Base-by-base conservation (phyloP, 2,113 vertebrate species). In the Maccullochella peelii region DNA sequence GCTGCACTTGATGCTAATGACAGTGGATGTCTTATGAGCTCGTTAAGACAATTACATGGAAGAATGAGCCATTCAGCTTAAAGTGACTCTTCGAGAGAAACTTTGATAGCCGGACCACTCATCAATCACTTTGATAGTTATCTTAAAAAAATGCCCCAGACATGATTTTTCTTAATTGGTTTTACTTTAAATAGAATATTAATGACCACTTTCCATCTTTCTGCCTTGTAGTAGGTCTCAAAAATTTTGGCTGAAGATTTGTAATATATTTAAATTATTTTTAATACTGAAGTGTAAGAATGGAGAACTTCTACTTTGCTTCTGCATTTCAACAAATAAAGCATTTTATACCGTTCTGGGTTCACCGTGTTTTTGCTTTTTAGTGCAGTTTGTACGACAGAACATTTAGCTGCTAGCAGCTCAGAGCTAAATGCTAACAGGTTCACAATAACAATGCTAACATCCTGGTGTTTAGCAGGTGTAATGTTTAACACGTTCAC, bases 191-290 rank as follows among this genome's bases (percentile, higher is more conserved):
- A 63, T 52, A 0, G 5, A 80, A 23, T 44, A 44, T 80, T 82
- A 85, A 77, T 61, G 1, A 33, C 36, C 25, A 3, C 16, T 6
- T 11, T 77, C 42, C n/a, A 1, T 68, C 66, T 38, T 1, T 65
- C 47, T 44, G 61, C 71, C 58, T 30, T 76, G 30, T 10, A 58
- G 58, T 21, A 40, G 4, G 2, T 4, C 33, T 63, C 12, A 42
- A 12, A 75, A 10, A 79, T 80, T 76, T 15, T 80, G 20, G 55
- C 33, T 66, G 16, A 72, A 73, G 73, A 86, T 88, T 89, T 93
- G 79, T 93, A 92, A 79, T 72, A 92, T 88, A 86, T 83, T 78
- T 88, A 87, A 90, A 91, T 89, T 91, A 92, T 93, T 94, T 91
- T 93, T 89, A 92, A 88, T 88, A 92, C 67, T 25, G 6, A 80